A percentile compares a stretch with the other conserved stretches of the same genome.
Evolutionary conservation across 2,797 vertebrate species (phyloP).

Genomic region (Catharus ustulatus): DNA sequence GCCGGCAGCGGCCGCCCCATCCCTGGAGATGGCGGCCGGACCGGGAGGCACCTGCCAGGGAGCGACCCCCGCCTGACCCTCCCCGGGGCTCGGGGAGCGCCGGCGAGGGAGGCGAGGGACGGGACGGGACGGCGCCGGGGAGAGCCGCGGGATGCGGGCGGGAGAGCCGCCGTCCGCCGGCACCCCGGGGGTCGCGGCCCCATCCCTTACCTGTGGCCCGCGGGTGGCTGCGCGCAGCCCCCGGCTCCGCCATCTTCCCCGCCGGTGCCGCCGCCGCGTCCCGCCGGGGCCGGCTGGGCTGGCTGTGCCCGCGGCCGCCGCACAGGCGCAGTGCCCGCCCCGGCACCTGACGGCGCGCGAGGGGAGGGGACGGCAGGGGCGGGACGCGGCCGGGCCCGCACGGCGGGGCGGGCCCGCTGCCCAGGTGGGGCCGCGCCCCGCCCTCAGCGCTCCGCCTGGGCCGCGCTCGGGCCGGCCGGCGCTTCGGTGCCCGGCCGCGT

Average conservation of each 20-base stretch:
- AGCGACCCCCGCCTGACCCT: neutral
- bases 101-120: neutral
- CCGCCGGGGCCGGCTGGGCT: neutral
- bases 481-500: fast-evolving
- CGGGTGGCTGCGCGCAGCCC: constrained; percentile 41
- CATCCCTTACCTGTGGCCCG: constrained; percentile 61
- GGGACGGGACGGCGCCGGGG: neutral
- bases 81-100: neutral
- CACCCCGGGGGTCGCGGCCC: neutral
- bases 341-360: constrained; percentile 31
- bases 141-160: neutral
- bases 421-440: neutral
- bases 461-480: too few species aligned
- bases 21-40: neutral
- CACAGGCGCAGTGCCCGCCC: constrained; percentile 67
- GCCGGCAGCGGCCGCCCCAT: neutral
- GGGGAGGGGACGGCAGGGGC: neutral
- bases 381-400: neutral
- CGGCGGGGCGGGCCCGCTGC: neutral
- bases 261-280: neutral
- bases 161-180: neutral
- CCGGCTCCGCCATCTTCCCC: constrained; percentile 62
- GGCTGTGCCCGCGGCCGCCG: neutral
- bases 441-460: neutral
- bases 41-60: neutral